A percentile compares a stretch with the other conserved stretches of the same genome.
These are phyloP conservation scores for Tetragonula carbonaria DNA, from an alignment of 2,888 invertebrate species.

Conservation along the genomic window DNA sequence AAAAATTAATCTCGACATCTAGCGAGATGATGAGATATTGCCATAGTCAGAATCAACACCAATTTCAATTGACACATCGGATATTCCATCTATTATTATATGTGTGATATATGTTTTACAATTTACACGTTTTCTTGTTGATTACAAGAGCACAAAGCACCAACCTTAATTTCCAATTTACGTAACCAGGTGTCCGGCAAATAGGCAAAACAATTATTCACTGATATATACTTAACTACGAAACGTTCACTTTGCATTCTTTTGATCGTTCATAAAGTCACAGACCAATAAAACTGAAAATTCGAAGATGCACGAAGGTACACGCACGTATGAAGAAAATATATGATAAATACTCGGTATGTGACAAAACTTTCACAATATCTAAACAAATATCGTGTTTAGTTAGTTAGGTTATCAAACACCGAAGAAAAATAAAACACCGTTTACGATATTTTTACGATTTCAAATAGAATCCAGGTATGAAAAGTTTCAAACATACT, in stretches of 20 bases:
- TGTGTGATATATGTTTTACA: conserved; percentile 30
- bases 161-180: conserved; percentile 75
- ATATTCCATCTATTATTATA: conserved; percentile 25
- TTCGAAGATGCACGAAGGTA: not conserved
- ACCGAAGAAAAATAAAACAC: not conserved
- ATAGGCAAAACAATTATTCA: conserved; percentile 85
- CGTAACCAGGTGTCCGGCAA: conserved; percentile 79
- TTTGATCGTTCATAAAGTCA: conserved; percentile 13
- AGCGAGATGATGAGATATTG: not conserved
- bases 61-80: not conserved
- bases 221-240: conserved; percentile 83
- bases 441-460: not conserved
- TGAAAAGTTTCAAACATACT: not conserved
- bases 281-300: conserved; percentile 11
- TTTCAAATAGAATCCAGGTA: not conserved
- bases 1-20: conserved; percentile 27
- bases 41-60: not conserved
- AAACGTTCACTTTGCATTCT: conserved; percentile 84
- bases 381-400: conserved; percentile 8
- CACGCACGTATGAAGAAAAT: conserved; percentile 27
- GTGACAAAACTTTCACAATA: conserved; percentile 44
- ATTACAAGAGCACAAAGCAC: conserved; percentile 41
- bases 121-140: not conserved
- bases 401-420: conserved; percentile 30
- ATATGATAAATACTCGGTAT: conserved; percentile 39